Percentiles rank a stretch among this genome's conserved stretches.
Conservation (phyloP, 2,888 invertebrate genomes). For the Phengaris alcon region DNA sequence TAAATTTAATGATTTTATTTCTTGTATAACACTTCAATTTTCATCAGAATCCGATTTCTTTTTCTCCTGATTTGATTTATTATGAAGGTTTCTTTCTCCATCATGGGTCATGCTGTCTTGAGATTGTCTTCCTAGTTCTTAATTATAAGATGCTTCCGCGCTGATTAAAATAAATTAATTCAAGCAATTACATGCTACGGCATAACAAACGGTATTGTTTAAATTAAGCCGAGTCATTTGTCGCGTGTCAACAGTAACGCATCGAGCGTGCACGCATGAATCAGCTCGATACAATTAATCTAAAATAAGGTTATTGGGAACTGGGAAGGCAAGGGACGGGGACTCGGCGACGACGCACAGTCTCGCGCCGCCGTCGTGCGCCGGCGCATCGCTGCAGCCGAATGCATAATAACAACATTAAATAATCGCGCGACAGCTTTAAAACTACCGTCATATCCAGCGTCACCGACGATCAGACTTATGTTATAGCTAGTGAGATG, state of each 20-base stretch:
- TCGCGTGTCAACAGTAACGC: conserved; percentile 68
- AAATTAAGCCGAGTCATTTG: conserved; percentile 66
- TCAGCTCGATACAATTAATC: conserved; percentile 77
- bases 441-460: conserved; percentile 22
- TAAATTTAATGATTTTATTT: background rate
- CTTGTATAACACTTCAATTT: background rate
- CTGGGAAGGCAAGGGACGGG: conserved; percentile 68
- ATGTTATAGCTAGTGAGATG: conserved; percentile 65
- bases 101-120: conserved; percentile 1
- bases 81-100: background rate
- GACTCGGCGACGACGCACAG: conserved; percentile 64
- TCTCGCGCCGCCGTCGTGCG: conserved; percentile 62
- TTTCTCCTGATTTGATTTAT: background rate
- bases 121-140: background rate
- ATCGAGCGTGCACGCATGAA: conserved; percentile 63
- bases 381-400: conserved; percentile 56
- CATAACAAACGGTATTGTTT: conserved; percentile 45
- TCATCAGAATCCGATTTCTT: background rate
- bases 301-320: conserved; percentile 77
- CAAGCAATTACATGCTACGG: conserved; percentile 18
- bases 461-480: background rate
- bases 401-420: conserved; percentile 44
- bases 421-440: conserved; percentile 33
- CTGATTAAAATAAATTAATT: conserved; percentile 39
- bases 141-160: background rate